Conservation (phyloP, 2,888 invertebrate genomes). For the Anaspis maculata region DNA sequence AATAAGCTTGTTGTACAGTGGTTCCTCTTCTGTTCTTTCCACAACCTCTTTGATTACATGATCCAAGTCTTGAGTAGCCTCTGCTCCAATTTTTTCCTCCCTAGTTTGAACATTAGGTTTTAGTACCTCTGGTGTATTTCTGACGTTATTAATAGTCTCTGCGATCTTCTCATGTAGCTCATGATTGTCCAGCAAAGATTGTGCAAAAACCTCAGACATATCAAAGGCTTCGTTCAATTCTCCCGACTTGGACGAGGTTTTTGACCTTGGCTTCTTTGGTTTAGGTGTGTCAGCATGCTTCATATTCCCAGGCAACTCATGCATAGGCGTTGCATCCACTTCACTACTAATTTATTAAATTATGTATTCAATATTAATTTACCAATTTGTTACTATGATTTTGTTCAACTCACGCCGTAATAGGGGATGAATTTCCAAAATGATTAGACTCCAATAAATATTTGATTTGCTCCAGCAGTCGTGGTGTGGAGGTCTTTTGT, state of each 20-base stretch:
- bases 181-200: conserved; percentile 43
- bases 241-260: neutral
- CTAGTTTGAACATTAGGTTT: too few species aligned
- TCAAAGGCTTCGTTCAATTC: conserved; percentile 6
- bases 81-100: conserved; percentile 6
- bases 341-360: conserved; percentile 22
- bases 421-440: neutral
- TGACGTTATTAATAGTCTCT: conserved; percentile 46
- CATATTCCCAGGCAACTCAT: conserved; percentile 24
- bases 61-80: conserved; percentile 35
- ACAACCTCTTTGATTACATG: conserved; percentile 45
- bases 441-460: conserved; percentile 30
- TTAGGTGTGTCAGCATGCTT: conserved; percentile 3
- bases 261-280: conserved; percentile 3
- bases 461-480: conserved; percentile 29
- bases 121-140: conserved; percentile 22
- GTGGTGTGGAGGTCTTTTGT: conserved; percentile 19
- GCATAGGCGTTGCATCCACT: conserved; percentile 27
- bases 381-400: too few species aligned
- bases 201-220: conserved; percentile 35
- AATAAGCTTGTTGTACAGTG: conserved; percentile 44
- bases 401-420: neutral
- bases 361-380: too few species aligned
- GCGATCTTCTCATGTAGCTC: conserved; percentile 49
- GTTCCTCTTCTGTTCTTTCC: conserved; percentile 45